Evolutionary conservation across 2,113 vertebrate genomes (phyloP), one percentile per base, ranked within the genome.

Genomic region (Aepyceros melampus): DNA sequence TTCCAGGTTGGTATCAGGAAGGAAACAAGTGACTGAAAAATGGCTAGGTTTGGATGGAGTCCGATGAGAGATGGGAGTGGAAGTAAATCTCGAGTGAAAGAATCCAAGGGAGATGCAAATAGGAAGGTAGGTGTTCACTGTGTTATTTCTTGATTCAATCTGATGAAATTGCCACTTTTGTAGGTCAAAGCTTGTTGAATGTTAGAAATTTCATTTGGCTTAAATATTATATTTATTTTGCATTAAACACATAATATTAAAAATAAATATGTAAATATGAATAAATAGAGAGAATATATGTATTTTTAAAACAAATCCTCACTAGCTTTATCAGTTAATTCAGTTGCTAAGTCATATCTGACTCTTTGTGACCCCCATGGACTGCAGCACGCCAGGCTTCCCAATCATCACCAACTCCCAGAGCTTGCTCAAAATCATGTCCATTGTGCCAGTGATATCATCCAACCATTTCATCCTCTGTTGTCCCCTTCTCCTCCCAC

Each of bases 81-180:
- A 13, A 23, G 33, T 47, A 47, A 55, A 62, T 64, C n/a, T 55
- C 10, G 27, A 83, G 71, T 27, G 31, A 40, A 76, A 81, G 6
- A 76, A 14, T 83, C 36, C 15, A 76, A 71, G 2, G 15, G 16
- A 82, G n/a, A 85, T 21, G 47, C 43, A 81, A 76, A 45, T 21
- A 45, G 53, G 5, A 76, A 74, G 36, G 1, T 58, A 9, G 11
- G 5, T 7, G 13, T 43, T 25, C 2, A 76, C 2, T 74, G 33
- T 87, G 3, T 74, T 74, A 27, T 74, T 89, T 67, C 78, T 84
- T 91, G 43, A 91, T 33, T 85, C 58, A 85, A 16, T 31, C n/a
- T 81, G 43, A 16, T 47, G 11, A 62, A 47, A 17, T 53, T 62
- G 3, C 1, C 31, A 33, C 33, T 49, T 29, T 49, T 40, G 1